phyloP scores from a whole-genome alignment of 2,888 invertebrate species.

The Osedax frankpressi region DNA sequence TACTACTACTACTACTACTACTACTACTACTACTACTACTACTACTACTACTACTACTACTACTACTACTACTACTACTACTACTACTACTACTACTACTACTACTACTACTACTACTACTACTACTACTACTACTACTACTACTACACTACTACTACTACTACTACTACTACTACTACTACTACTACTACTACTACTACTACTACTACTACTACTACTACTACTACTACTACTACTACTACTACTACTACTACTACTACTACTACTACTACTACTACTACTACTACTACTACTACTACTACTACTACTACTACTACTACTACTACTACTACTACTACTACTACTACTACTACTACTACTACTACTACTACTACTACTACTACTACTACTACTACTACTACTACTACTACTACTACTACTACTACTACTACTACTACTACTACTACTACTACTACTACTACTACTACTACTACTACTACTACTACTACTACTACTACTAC shows the following conservation, averaged over 20 bases:
- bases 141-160: slow-evolving; percentile 19
- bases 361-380: slow-evolving; percentile 12
- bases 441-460: not conserved
- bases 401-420: slow-evolving; percentile 5
- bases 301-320: slow-evolving; percentile 9
- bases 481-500: slow-evolving; percentile 14
- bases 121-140: slow-evolving; percentile 19
- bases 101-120: slow-evolving; percentile 21
- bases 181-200: slow-evolving; percentile 18
- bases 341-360: slow-evolving; percentile 8
- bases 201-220: slow-evolving; percentile 14
- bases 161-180: slow-evolving; percentile 19
- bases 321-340: not conserved
- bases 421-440: not conserved
- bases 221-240: not conserved
- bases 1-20: slow-evolving; percentile 7
- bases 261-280: slow-evolving; percentile 20
- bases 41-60: slow-evolving; percentile 9
- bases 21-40: slow-evolving; percentile 7
- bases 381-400: slow-evolving; percentile 7
- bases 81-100: slow-evolving; percentile 21
- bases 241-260: slow-evolving; percentile 21
- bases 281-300: slow-evolving; percentile 23
- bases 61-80: slow-evolving; percentile 20
- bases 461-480: not conserved